Percentiles rank a stretch among this genome's conserved stretches.
These are phyloP conservation scores for Oppia nitens DNA, from an alignment of 1,140 invertebrate species.

Conservation along the genomic window DNA sequence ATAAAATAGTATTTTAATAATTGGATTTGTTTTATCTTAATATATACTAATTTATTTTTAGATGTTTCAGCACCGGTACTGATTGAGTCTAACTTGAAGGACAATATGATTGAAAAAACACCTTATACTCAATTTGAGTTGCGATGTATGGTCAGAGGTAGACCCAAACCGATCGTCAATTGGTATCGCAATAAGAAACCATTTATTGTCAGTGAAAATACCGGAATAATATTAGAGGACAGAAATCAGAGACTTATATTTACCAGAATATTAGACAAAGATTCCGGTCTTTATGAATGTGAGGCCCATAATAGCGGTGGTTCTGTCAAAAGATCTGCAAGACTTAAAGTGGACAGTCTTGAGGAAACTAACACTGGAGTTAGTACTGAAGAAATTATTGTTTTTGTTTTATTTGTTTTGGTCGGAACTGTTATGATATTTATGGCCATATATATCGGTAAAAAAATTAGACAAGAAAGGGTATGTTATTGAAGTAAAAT, in stretches of 20 bases:
- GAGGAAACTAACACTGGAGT: not conserved
- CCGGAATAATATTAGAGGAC: constrained; percentile 12
- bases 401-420: constrained; percentile 12
- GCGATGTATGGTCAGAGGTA: constrained; percentile 17
- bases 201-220: constrained; percentile 13
- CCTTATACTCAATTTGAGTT: constrained; percentile 18
- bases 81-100: constrained; percentile 19
- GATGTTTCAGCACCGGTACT: constrained; percentile 9
- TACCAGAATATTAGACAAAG: constrained; percentile 10
- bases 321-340: constrained; percentile 1
- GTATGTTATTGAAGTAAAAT: not conserved
- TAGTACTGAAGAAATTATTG: constrained; percentile 1
- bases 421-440: constrained; percentile 14
- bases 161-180: constrained; percentile 17
- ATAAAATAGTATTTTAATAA: not conserved
- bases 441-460: constrained; percentile 15
- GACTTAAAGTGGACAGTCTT: constrained; percentile 12
- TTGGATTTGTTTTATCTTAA: not conserved
- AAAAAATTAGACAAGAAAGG: constrained; percentile 16
- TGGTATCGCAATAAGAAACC: constrained; percentile 19
- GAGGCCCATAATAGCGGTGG: constrained; percentile 16
- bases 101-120: constrained; percentile 5
- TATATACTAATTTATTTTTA: constrained; percentile 1
- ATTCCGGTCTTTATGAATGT: constrained; percentile 19
- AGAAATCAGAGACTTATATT: constrained; percentile 15